Conservation (phyloP, 2,888 invertebrate genomes). For the Lithosia quadra region DNA sequence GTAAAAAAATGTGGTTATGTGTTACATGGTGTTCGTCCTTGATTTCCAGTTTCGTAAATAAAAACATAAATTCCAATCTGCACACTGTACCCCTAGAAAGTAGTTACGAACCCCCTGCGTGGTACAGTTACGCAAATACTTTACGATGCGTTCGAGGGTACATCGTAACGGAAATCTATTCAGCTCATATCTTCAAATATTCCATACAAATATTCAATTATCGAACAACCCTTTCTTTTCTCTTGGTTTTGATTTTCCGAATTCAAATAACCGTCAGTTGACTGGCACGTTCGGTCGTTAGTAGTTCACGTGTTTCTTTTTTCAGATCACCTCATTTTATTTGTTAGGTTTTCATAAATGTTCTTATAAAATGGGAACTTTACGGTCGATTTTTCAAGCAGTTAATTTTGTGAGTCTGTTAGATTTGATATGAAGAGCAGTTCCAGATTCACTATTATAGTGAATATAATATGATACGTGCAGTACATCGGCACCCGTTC, state of each 20-base stretch:
- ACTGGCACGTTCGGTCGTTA: neutral
- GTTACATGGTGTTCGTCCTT: neutral
- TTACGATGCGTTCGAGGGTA: constrained; percentile 6
- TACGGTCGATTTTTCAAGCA: neutral
- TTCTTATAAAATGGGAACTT: neutral
- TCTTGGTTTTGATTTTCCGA: constrained; percentile 5
- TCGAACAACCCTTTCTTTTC: constrained; percentile 4
- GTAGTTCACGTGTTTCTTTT: neutral
- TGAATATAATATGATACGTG: too few species aligned
- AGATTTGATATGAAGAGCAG: too few species aligned
- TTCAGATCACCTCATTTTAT: neutral
- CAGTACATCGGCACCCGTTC: too few species aligned
- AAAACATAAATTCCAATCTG: neutral
- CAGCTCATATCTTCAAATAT: constrained; percentile 2
- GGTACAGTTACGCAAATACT: neutral
- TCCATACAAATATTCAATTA: constrained; percentile 12
- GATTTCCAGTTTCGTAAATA: neutral
- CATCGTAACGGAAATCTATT: constrained; percentile 6
- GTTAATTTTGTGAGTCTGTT: neutral
- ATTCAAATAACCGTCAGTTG: neutral
- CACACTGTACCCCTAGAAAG: neutral
- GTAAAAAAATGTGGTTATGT: too few species aligned
- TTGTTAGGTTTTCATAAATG: neutral
- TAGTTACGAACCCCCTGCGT: neutral
- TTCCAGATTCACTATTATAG: too few species aligned